Percentiles rank a stretch among this genome's conserved stretches.
Evolutionary conservation across 1,140 invertebrate genomes (phyloP).

Genomic region (Magallana gigas): DNA sequence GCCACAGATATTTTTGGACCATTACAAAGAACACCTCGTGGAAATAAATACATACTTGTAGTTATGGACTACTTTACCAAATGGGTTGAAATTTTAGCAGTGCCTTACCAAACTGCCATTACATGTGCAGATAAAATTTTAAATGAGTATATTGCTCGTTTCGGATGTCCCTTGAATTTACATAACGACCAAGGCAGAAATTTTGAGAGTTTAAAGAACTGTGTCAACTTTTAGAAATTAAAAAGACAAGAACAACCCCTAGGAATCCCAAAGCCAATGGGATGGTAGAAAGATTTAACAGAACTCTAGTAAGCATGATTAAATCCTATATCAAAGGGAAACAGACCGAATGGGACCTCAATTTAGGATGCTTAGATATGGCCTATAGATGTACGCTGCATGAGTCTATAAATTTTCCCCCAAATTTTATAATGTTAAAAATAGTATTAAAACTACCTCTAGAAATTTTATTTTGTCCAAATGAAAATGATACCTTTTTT

Average conservation of each 20-base stretch:
- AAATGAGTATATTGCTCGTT: slow-evolving; percentile 56
- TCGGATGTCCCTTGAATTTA: slow-evolving; percentile 9
- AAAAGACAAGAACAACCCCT: slow-evolving; percentile 44
- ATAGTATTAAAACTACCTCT: not conserved
- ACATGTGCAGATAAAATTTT: slow-evolving; percentile 64
- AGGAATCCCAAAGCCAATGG: slow-evolving; percentile 54
- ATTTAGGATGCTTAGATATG: slow-evolving; percentile 22
- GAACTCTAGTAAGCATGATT: slow-evolving; percentile 43
- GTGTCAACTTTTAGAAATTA: slow-evolving; percentile 51
- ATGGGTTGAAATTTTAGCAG: slow-evolving; percentile 42
- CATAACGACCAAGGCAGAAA: slow-evolving; percentile 43
- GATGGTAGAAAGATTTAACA: slow-evolving; percentile 45
- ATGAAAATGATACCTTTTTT: not conserved
- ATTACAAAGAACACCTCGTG: slow-evolving; percentile 25
- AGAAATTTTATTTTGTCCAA: slow-evolving; percentile 11
- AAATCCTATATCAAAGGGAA: slow-evolving; percentile 48
- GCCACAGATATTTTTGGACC: slow-evolving; percentile 45
- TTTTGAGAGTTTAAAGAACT: slow-evolving; percentile 57
- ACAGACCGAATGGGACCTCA: slow-evolving; percentile 42
- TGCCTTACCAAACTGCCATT: slow-evolving; percentile 43
- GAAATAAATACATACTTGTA: slow-evolving; percentile 49
- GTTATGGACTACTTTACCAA: slow-evolving; percentile 55
- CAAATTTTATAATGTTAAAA: slow-evolving; percentile 20
- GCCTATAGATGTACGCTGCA: slow-evolving; percentile 56
- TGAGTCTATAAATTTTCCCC: not conserved